phyloP scores from a whole-genome alignment of 2,113 vertebrate species.

The Bos javanicus region DNA sequence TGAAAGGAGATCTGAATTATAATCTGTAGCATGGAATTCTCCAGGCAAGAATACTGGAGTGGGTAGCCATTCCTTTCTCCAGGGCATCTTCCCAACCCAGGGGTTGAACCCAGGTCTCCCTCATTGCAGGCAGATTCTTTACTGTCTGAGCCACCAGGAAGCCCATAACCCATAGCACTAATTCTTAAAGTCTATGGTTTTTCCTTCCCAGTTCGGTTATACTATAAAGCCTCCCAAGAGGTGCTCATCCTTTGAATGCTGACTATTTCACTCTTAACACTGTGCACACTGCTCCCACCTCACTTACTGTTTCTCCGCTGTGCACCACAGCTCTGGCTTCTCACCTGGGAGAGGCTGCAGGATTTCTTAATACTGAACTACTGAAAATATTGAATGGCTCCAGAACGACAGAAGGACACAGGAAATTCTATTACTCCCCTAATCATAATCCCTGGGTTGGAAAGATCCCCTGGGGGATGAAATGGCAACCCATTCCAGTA shows the following conservation, averaged over 20 bases:
- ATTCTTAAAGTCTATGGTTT: neutral
- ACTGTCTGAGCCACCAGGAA: neutral
- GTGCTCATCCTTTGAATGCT: neutral
- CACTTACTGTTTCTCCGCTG: neutral
- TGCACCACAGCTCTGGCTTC: neutral
- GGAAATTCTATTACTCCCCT: neutral
- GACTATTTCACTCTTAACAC: neutral
- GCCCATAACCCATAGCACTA: neutral
- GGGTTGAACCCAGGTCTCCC: neutral
- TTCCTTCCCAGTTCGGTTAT: neutral
- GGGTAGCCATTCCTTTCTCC: neutral
- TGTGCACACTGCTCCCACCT: neutral
- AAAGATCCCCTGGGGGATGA: neutral
- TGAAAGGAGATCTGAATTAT: neutral
- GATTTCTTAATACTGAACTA: neutral
- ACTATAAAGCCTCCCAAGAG: neutral
- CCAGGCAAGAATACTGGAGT: neutral
- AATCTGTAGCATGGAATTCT: neutral
- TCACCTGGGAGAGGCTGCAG: neutral
- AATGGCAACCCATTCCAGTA: neutral
- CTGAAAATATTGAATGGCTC: neutral
- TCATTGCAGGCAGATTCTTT: neutral
- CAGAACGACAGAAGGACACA: neutral
- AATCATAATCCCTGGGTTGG: neutral
- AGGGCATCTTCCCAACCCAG: neutral